Evolutionary conservation across 2,888 invertebrate species (phyloP), one percentile per base, ranked within the genome.

Genomic region (Mythimna lalbum): DNA sequence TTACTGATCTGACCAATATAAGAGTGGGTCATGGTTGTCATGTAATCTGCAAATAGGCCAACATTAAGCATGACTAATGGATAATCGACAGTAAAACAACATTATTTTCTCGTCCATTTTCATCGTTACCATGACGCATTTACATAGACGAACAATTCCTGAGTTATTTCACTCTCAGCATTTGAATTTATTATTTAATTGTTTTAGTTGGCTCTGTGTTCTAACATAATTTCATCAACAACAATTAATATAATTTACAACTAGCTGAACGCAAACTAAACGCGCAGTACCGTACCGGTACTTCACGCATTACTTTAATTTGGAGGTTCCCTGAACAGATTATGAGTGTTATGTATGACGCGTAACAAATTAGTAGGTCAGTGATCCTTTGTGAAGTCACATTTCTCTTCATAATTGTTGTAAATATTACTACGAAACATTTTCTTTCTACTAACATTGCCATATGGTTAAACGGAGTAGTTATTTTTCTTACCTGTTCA

Each of bases 241-340:
- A 12, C 49, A 69, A 59, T 76, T 69, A 65, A 55, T 76, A 62
- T 65, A 55, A 76, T 80, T 80, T 76, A 76, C 61, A 76, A 57
- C 69, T 64, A 33, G 53, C 60, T 56, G 43, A 33, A 74, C 49
- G 12, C 59, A 14, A 33, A 43, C n/a, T 43, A 68, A 63, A 63
- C 50, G 36, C 47, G 43, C 31, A 33, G 31, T 61, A 52, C 47
- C 10, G 47, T 57, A 62, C 6, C 23, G 49, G 52, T 57, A 55
- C 43, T 0, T 14, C 61, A 63, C 21, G 53, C 61, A 61, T 69
- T 59, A 57, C 62, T 57, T 56, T 63, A 62, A 80, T 80, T 80
- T 59, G 19, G 53, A 17, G 52, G 27, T 70, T 76, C 47, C 53
- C 62, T 65, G 61, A 69, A 76, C 50, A 76, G 39, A 63, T 69